These are phyloP conservation scores for Herminia tarsipennalis DNA, from an alignment of 2,888 invertebrate species.

Conservation along the genomic window DNA sequence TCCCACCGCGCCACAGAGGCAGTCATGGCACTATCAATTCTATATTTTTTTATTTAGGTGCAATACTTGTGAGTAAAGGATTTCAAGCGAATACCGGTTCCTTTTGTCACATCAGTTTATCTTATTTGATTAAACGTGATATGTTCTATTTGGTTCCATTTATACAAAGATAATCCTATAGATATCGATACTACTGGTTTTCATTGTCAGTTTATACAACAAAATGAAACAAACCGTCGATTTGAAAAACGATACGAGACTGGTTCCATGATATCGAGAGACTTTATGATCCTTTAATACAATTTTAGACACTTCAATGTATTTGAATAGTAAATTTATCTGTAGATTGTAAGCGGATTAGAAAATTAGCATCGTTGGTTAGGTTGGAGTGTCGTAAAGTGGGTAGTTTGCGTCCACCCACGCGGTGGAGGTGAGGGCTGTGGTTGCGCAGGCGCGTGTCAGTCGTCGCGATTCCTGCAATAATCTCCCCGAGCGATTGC, in stretches of 20 bases:
- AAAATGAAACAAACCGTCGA: conserved; percentile 35
- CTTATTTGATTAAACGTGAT: conserved; percentile 28
- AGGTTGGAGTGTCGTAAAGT: conserved; percentile 49
- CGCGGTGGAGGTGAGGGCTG: conserved; percentile 18
- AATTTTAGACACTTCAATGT: conserved; percentile 37
- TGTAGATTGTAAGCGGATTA: conserved; percentile 60
- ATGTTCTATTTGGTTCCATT: conserved; percentile 33
- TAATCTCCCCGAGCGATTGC: conserved; percentile 77
- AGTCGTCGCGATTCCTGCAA: conserved; percentile 69
- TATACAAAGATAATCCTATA: conserved; percentile 28
- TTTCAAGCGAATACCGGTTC: background rate
- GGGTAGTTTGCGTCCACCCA: conserved; percentile 50
- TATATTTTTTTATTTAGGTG: background rate
- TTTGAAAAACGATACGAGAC: conserved; percentile 37
- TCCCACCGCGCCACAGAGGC: too few relatives aligned
- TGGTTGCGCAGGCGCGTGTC: conserved; percentile 60
- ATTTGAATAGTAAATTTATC: conserved; percentile 47
- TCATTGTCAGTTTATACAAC: conserved; percentile 36
- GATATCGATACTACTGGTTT: conserved; percentile 26
- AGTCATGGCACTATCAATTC: too few relatives aligned
- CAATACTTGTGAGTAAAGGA: background rate
- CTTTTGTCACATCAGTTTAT: conserved; percentile 10
- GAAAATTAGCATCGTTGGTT: conserved; percentile 60
- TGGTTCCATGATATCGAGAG: conserved; percentile 31
- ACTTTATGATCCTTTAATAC: conserved; percentile 40